Conservation (phyloP, 2,797 vertebrate genomes). For the Leucoraja ocellata region DNA sequence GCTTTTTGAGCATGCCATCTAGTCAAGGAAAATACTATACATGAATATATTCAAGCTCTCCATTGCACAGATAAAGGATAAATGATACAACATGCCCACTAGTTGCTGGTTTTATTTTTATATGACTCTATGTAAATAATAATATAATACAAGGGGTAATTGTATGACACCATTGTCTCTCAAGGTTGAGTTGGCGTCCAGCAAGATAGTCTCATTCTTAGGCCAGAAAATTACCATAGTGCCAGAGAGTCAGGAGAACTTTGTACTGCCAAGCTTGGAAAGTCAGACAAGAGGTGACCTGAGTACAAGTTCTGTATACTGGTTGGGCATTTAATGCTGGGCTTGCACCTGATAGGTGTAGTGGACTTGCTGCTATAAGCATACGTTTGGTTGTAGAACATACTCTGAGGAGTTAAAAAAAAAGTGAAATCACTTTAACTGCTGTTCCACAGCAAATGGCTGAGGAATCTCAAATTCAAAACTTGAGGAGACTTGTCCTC, state of each 20-base stretch:
- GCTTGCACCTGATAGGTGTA: background rate
- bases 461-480: background rate
- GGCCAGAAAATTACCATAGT: too few species aligned
- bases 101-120: too few species aligned
- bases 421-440: background rate
- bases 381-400: background rate
- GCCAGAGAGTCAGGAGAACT: too few species aligned
- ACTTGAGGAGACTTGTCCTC: background rate
- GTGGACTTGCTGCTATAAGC: background rate
- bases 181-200: background rate
- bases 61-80: too few species aligned
- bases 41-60: too few species aligned
- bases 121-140: too few species aligned
- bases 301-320: too few species aligned
- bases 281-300: background rate
- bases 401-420: background rate
- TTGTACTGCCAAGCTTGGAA: background rate
- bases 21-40: too few species aligned
- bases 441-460: background rate
- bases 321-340: background rate
- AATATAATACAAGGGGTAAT: background rate
- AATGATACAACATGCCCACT: too few species aligned
- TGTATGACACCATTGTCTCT: background rate
- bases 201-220: background rate
- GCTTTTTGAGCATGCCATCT: too few species aligned